Base-by-base conservation (phyloP, 2,113 vertebrate genomes). In the Lates calcarifer region DNA sequence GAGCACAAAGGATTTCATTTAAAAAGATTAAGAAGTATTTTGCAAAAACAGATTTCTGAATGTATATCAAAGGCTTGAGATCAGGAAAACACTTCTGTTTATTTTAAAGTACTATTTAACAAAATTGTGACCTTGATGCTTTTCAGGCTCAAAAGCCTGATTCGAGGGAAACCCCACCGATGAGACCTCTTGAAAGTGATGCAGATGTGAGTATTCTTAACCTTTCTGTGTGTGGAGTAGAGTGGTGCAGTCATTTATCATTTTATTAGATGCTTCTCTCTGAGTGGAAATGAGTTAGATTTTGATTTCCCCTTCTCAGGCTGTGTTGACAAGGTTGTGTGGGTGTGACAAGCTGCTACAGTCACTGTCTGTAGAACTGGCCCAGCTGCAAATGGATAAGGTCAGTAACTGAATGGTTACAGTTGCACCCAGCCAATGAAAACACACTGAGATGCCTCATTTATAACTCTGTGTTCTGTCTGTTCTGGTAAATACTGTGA, bases 271-370 rank as follows among this genome's bases (percentile, higher is more conserved):
- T 29, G 45, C 64, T 76, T 53, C 13, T 56, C 43, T 53, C 7
- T 79, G 28, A 56, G 31, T 13, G 31, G 11, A 70, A 5, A 41
- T 33, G 13, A 64, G 41, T 67, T 64, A 60, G 0, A 56, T 43
- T 74, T 67, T 41, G 12, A 17, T 55, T 82, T 63, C 78, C 47
- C 45, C 57, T 74, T 75, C 47, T 33, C 88, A 97, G 96, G 93
- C 90, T 10, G 91, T 97, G 66, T 35, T 97, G 91, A 97, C 95
- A 43, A 95, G 95, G 81, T 41, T 97, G 66, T 97, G 96, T n/a
- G 96, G 96, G 14, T 96, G 96, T 90, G 96, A 97, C 91, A 95
- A 95, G 82, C 89, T 97, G 53, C 93, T 97, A 2, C 94, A 95
- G 87, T 82, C 94, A 68, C 93, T 97, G 41, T 95, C 95, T 64